Conservation (phyloP, 37 sponge, comb jelly and placozoan genomes). For the Trichoplax adhaerens region DNA sequence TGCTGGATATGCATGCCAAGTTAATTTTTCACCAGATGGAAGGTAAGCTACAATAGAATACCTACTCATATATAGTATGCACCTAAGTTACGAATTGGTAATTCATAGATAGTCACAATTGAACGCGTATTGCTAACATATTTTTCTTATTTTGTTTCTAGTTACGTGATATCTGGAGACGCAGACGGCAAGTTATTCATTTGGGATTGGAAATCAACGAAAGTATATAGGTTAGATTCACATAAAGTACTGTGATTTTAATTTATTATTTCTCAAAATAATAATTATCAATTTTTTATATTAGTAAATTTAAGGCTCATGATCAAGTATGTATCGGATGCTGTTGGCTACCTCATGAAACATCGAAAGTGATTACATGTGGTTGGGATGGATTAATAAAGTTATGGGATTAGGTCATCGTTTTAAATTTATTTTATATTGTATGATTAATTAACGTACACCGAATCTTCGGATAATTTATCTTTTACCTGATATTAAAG, state of each 20-base stretch:
- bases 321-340: constrained; percentile 86
- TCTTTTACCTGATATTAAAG: no score
- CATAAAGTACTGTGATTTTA: constrained; percentile 1
- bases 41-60: background rate
- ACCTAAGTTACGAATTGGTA: no score
- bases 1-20: constrained; percentile 95
- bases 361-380: constrained; percentile 86
- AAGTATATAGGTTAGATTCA: constrained; percentile 27
- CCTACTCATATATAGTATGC: no score
- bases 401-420: constrained; percentile 70
- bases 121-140: background rate
- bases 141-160: background rate
- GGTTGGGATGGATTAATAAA: constrained; percentile 96
- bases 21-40: constrained; percentile 94
- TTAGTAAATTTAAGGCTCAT: constrained; percentile 84
- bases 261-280: background rate
- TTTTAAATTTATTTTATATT: background rate
- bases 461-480: no score
- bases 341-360: constrained; percentile 92
- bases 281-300: background rate
- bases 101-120: no score
- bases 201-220: constrained; percentile 96
- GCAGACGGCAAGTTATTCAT: constrained; percentile 72
- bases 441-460: no score
- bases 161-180: constrained; percentile 78